Evolutionary conservation across 2,888 invertebrate species (phyloP).

Genomic region (Panopea generosa): DNA sequence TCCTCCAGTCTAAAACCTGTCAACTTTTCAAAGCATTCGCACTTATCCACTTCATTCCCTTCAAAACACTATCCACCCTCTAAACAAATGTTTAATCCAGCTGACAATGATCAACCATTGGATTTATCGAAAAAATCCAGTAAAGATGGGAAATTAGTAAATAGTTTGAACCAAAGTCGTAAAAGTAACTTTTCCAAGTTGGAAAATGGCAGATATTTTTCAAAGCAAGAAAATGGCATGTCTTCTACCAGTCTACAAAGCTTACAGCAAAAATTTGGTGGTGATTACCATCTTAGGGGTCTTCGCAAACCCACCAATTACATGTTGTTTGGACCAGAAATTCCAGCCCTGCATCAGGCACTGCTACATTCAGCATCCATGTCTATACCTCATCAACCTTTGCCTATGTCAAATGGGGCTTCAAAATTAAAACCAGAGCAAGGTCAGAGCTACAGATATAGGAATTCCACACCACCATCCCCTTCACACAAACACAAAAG

Average conservation of each 20-base stretch:
- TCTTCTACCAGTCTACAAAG: slow-evolving; percentile 77
- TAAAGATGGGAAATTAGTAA: slow-evolving; percentile 12
- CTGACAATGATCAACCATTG: slow-evolving; percentile 68
- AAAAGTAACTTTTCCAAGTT: slow-evolving; percentile 3
- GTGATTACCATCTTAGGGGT: slow-evolving; percentile 73
- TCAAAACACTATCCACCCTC: slow-evolving; percentile 42
- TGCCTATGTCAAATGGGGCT: slow-evolving; percentile 56
- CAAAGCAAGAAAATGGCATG: slow-evolving; percentile 59
- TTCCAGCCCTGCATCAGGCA: slow-evolving; percentile 61
- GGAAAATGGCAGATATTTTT: too few relatives aligned
- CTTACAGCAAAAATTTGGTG: slow-evolving; percentile 80
- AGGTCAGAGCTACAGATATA: slow-evolving; percentile 29
- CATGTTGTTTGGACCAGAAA: slow-evolving; percentile 63
- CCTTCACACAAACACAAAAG: slow-evolving; percentile 44
- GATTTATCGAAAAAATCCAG: slow-evolving; percentile 75
- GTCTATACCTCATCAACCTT: slow-evolving; percentile 47
- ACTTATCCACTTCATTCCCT: slow-evolving; percentile 43
- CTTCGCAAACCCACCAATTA: slow-evolving; percentile 69
- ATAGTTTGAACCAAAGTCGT: slow-evolving; percentile 16
- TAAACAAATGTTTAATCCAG: slow-evolving; percentile 30
- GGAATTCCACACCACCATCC: slow-evolving; percentile 55
- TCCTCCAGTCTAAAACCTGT: slow-evolving; percentile 44
- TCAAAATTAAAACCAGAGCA: slow-evolving; percentile 45
- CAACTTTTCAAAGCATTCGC: slow-evolving; percentile 33
- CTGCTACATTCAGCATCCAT: slow-evolving; percentile 57